Base-by-base conservation (phyloP, 2,113 vertebrate species). In the Actinemys pallida region DNA sequence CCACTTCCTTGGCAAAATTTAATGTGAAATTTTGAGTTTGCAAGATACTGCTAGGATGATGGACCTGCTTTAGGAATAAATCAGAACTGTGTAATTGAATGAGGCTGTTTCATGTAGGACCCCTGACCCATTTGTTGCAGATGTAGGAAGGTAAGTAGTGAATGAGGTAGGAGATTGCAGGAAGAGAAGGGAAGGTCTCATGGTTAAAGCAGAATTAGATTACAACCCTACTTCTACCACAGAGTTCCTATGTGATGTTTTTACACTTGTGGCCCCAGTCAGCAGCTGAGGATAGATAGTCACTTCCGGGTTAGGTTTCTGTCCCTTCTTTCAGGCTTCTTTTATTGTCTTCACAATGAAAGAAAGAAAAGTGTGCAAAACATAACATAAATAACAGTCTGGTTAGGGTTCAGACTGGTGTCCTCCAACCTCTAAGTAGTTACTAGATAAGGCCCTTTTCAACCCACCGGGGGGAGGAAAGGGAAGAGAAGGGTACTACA, bases 21-120 rank as follows among this genome's bases (percentile, higher is more conserved):
- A 87, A 84, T 85, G 39, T 24, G 57, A 92, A 84, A 13, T 81
- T 45, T 81, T 95, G 65, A 95, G 89, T 85, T 95, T 92, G 42
- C 49, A 84, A 89, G 83, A 89, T 53, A 72, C 94, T 82, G 24
- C 82, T 35, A 90, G 75, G 75, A 85, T 87, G 19, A 72, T 5
- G 19, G 65, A 39, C n/a, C 19, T 22, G 4, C 65, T 39, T 72
- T 72, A 4, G n/a, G n/a, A 31, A 35, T 35, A 65, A 35, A 65
- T 65, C 62, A 65, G 31, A 35, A 35, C 62, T 65, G 31, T 8
- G 62, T 20, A 72, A 72, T 22, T 39, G 35, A 72, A 39, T 72
- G 19, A 72, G 65, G 35, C 65, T 10, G 17, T 22, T 72, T n/a
- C 20, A 17, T 69, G 8, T n/a, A n/a, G 16, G 35, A 69, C 35